A percentile compares a stretch with the other conserved stretches of the same genome.
Conservation (phyloP, 2,113 vertebrate genomes). For the Sapajus apella region DNA sequence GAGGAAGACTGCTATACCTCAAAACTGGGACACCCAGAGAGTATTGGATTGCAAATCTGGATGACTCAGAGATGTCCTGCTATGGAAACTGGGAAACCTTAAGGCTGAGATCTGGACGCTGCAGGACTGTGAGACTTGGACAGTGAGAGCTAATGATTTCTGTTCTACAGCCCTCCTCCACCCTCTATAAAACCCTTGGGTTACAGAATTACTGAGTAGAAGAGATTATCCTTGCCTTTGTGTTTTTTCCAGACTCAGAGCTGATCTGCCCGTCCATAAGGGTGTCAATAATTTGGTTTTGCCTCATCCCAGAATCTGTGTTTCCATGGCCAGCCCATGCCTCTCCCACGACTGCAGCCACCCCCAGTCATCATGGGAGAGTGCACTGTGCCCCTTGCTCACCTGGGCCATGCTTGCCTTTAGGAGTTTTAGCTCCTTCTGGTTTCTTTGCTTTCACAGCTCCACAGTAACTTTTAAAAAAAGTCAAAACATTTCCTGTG, state of each 20-base stretch:
- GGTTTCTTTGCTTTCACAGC: not conserved
- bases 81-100: not conserved
- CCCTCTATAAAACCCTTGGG: accelerated
- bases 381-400: not conserved
- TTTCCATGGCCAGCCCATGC: not conserved
- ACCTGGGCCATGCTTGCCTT: not conserved
- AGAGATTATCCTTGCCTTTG: not conserved
- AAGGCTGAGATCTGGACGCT: not conserved
- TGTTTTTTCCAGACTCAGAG: not conserved
- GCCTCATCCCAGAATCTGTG: not conserved
- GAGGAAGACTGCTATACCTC: not conserved
- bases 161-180: not conserved
- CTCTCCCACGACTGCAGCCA: not conserved
- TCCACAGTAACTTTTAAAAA: not conserved
- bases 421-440: not conserved
- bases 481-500: not conserved
- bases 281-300: too few relatives aligned
- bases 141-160: too few relatives aligned
- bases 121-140: not conserved
- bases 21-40: not conserved
- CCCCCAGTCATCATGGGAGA: not conserved
- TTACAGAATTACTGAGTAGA: not conserved
- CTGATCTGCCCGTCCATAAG: accelerated
- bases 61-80: not conserved
- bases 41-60: too few relatives aligned